Conservation (phyloP, 2,797 vertebrate species). For the Lagodon rhomboides region DNA sequence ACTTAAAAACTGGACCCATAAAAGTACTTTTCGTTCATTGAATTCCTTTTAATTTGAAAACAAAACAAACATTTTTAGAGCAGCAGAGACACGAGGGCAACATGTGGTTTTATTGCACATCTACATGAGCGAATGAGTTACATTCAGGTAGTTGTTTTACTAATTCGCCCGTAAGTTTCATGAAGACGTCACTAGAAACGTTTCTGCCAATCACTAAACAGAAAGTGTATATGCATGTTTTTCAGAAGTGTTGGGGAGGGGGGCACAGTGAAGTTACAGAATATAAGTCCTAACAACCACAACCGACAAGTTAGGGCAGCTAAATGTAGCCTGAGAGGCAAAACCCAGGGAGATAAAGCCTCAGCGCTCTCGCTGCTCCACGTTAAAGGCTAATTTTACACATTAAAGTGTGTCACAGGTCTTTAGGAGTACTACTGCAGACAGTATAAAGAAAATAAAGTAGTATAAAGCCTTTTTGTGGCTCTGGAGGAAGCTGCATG, state of each 20-base stretch:
- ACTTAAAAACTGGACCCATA: background rate
- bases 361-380: background rate
- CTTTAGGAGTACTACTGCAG: no score
- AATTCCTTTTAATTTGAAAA: background rate
- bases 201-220: background rate
- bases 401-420: no score
- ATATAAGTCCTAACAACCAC: no score
- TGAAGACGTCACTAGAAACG: background rate
- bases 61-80: background rate
- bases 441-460: no score
- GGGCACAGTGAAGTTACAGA: background rate
- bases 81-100: constrained; percentile 13
- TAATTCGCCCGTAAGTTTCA: background rate
- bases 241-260: background rate
- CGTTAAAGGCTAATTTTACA: background rate
- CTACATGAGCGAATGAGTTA: background rate
- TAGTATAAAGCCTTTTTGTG: no score
- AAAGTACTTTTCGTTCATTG: background rate
- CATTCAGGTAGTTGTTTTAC: background rate
- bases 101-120: constrained; percentile 5
- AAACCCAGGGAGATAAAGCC: background rate
- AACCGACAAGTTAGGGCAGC: background rate
- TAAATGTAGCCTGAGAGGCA: background rate
- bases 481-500: no score
- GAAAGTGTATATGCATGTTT: background rate